Base-by-base conservation (phyloP, 2,888 invertebrate species). In the Drosophila imparisetae region DNA sequence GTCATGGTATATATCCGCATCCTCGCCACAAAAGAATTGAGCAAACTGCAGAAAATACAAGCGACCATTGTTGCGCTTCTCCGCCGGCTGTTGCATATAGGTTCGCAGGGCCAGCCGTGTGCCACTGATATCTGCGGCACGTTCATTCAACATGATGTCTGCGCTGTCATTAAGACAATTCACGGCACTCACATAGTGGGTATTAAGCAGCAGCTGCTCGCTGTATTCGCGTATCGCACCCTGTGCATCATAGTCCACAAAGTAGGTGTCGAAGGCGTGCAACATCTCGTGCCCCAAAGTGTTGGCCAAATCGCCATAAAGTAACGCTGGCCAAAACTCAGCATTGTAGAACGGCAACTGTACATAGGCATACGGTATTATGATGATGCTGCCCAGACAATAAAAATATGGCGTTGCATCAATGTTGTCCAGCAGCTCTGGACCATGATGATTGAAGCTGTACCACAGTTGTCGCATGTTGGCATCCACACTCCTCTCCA, bases 271-370 rank as follows among this genome's bases (percentile, higher is more conserved):
- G 45, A 92, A 88, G 48, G 89, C 88, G 53, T 91, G 91, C 52
- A 92, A 70, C 60, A 91, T 83, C 66, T 91, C 91, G 58, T 91
- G 91, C 18, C 92, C 91, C 54, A 92, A 48, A 0, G 91, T 92
- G 27, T 86, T 91, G 66, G 86, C 91, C 68, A 91, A 52, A 29
- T 91, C 91, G 11, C 91, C 91, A 42, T 90, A 91, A 0, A 91
- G 71, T 63, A 91, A 59, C 0, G 86, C 86, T 2, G 92, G 89
- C 89, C 91, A 90, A n/a, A 92, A 90, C 21, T 84, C 75, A 0
- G 74, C 69, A 29, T 86, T 75, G 48, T 86, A 91, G 59, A 91
- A 90, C 0, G 91, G 91, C 53, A 81, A 45, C 66, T 86, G 89
- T 0, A 91, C 73, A 32, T 92, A 92, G 24, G 90, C 89, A 63